Evolutionary conservation across 2,888 invertebrate genomes (phyloP), one percentile per base, ranked within the genome.

Genomic region (Pomacea canaliculata): DNA sequence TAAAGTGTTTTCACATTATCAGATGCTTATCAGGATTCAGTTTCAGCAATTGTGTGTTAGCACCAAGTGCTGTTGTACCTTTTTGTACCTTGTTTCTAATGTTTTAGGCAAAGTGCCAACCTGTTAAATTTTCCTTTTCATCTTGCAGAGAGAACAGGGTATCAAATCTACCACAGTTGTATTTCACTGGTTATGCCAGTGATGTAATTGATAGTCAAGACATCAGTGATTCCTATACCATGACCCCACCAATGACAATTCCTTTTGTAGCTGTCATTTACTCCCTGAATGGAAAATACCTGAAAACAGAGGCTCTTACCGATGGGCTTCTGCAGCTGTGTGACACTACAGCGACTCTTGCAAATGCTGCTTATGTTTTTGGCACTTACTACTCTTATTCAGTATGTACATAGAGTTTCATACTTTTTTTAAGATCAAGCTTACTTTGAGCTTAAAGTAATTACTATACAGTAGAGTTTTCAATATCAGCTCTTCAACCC

Each of bases 301-400:
- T 89, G n/a, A 91, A 91, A 8, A 79, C 87, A 23, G 73, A 77
- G 10, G 78, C 80, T 13, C 84, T 63, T 63, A 68, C 69, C 87
- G 3, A 82, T 83, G 90, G 91, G 0, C 76, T 84, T 46, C 79
- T 92, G 27, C 92, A 91, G 82, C 84, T 92, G 27, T 92, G 92
- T 83, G 81, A 84, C 5, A 86, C 85, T 70, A 83, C 86, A 0
- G 81, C 83, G 13, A 78, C 78, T 13, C 79, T 80, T 51, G 79
- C 89, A 59, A 85, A 91, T 83, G 89, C 90, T 49, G 90, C 91
- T 8, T 91, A 84, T 78, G 79, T 80, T 27, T 91, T 92, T 83
- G 92, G 92, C 23, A 89, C 91, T 16, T 83, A 84, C 23, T 92
- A 89, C 79, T 77, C 76, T 18, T 85, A 87, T 67, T 80, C 82